Evolutionary conservation across 2,797 vertebrate genomes (phyloP), one percentile per base, ranked within the genome.

Genomic region (Buceros bicornis): DNA sequence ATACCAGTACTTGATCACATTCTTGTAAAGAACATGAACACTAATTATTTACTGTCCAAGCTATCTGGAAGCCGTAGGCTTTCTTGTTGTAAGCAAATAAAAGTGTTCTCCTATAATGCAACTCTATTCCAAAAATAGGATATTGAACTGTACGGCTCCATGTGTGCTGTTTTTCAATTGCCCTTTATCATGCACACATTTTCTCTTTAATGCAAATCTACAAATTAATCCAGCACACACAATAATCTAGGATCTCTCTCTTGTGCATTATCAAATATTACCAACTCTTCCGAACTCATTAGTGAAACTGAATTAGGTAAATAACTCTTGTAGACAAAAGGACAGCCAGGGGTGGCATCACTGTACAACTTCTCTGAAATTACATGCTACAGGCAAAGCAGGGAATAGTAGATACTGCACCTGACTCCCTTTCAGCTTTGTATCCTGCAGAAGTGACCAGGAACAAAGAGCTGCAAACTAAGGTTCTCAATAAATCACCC

Each of bases 291-390:
- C 50, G 26, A 73, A 92, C 90, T 76, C 29, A 88, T 51, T 43
- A 79, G 31, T 64, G 78, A 53, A 92, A 95, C 16, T 54, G 51
- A 90, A 79, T 80, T 71, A 82, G 85, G 33, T 71, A 82, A 93
- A 67, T 82, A 92, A 81, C 17, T 89, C 56, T 48, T 83, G 45
- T 13, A 93, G 82, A 89, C 42, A 54, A 87, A 97, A 85, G 31
- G 25, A 85, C 51, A 91, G 69, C 48, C 43, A 82, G 47, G 21
- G 40, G 45, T 42, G 65, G 33, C 45, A 92, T 42, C 22, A 73
- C 60, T 37, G 35, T 42, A 87, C 33, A 77, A 11, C 8, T 54
- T 64, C 24, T 5, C 37, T 79, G 62, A 89, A 88, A 84, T 73
- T 11, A 64, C 31, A 47, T 14, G 16, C 17, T 95, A 56, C 26